Conservation (phyloP, 1,140 invertebrate species). For the Magallana ariakensis region DNA sequence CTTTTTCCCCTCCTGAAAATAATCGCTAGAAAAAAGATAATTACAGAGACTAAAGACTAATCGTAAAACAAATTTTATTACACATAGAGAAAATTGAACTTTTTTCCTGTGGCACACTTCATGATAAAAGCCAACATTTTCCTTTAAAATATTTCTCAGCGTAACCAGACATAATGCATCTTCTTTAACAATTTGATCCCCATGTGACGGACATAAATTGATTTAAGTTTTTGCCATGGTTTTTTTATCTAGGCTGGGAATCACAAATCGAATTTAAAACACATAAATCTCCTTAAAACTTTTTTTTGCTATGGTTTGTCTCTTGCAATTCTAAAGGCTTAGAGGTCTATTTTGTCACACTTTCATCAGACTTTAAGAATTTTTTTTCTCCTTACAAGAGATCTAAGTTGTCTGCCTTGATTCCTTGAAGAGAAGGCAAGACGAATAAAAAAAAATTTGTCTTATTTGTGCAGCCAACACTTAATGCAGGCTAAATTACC, state of each 20-base stretch:
- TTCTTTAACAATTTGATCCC: constrained; percentile 20
- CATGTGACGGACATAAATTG: constrained; percentile 4
- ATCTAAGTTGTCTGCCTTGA: background rate
- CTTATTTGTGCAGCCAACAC: too few species aligned
- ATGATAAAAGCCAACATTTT: constrained; percentile 22
- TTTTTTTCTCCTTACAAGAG: background rate
- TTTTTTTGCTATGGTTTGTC: background rate
- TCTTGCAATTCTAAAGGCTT: background rate
- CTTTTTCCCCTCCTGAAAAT: constrained; percentile 3
- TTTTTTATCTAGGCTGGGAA: constrained; percentile 6
- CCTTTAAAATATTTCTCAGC: constrained; percentile 33
- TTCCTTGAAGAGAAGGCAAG: too few species aligned
- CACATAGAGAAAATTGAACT: constrained; percentile 37
- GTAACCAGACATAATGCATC: constrained; percentile 33
- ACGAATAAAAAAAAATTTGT: too few species aligned
- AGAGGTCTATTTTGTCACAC: background rate
- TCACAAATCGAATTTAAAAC: constrained; percentile 33
- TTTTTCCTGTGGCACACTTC: constrained; percentile 19
- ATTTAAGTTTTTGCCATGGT: constrained; percentile 17
- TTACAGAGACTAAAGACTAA: background rate
- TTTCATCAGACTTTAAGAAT: constrained; percentile 3
- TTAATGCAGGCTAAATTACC: too few species aligned
- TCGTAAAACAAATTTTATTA: constrained; percentile 38
- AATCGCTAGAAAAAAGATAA: constrained; percentile 17
- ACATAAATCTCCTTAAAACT: constrained; percentile 6